phyloP scores from a whole-genome alignment of 2,797 vertebrate genomes.

The Poecile montanus region DNA sequence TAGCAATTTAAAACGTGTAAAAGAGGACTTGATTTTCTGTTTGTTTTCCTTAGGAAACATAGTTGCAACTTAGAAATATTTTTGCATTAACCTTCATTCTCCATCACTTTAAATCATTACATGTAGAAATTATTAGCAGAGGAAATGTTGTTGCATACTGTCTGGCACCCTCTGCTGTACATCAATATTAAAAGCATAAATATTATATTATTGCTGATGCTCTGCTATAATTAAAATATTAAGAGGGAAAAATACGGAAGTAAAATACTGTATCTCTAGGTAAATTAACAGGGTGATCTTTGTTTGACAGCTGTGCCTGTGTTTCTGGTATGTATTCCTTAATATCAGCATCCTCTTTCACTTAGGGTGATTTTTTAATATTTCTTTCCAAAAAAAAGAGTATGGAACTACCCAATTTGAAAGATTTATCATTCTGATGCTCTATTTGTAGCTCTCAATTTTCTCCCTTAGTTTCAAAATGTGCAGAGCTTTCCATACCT shows the following conservation, averaged over 20 bases:
- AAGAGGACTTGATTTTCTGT: not conserved
- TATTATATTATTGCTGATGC: not conserved
- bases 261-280: not conserved
- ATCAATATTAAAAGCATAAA: not conserved
- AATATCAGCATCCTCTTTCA: not conserved
- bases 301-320: not conserved
- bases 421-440: not conserved
- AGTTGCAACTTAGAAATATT: not conserved
- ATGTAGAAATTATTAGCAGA: not conserved
- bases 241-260: not conserved
- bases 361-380: not conserved
- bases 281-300: not conserved
- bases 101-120: not conserved
- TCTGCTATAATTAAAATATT: not conserved
- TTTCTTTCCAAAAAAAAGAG: not conserved
- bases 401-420: not conserved
- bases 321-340: not conserved
- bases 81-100: not conserved
- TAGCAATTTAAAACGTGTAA: not conserved
- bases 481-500: not conserved
- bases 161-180: slow-evolving; percentile 26
- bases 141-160: not conserved
- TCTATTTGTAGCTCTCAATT: not conserved
- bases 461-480: not conserved
- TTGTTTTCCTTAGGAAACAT: not conserved